Evolutionary conservation across 2,888 invertebrate species (phyloP), one percentile per base, ranked within the genome.

Genomic region (Arrhopalites spinosus): DNA sequence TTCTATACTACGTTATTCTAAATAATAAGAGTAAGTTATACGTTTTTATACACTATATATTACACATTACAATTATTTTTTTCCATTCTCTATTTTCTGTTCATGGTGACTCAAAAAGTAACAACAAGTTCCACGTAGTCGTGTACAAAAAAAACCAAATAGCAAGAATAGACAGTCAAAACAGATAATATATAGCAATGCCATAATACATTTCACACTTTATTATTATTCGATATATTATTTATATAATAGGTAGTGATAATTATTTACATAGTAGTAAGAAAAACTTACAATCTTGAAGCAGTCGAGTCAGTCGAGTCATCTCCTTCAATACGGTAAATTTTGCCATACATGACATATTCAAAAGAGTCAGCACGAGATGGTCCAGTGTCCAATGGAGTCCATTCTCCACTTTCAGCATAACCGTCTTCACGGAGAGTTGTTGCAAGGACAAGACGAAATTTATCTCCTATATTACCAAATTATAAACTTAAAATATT

Each of bases 321-420:
- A 83, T 98, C 98, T 25, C 98, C 98, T 86, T 99, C 98, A 85
- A 99, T 96, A 83, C 96, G 90, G 87, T 96, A 97, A 81, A 97
- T 93, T 86, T 96, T 96, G 23, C 99, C 99, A 82, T 94, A 96
- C 98, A 99, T 99, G 68, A 99, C 98, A 87, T 99, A 99, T 86
- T 99, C 98, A 85, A 98, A 99, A 84, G 95, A 95, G 86, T 98
- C 97, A 0, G 98, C 96, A 69, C 96, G 89, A 20, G 95, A 94
- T 68, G 94, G 92, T 17, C 84, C 84, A n/a, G 90, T 91, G 81
- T 94, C 93, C 78, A 87, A 86, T 1, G 95, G 94, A 86, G 95
- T 95, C 91, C 94, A 99, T 85, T 98, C 98, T 0, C 95, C 95
- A 73, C 93, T 93, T 84, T 98, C 98, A 0, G 95, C 94, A 84